Base-by-base conservation (phyloP, 2,113 vertebrate genomes). In the Cheilinus undulatus region DNA sequence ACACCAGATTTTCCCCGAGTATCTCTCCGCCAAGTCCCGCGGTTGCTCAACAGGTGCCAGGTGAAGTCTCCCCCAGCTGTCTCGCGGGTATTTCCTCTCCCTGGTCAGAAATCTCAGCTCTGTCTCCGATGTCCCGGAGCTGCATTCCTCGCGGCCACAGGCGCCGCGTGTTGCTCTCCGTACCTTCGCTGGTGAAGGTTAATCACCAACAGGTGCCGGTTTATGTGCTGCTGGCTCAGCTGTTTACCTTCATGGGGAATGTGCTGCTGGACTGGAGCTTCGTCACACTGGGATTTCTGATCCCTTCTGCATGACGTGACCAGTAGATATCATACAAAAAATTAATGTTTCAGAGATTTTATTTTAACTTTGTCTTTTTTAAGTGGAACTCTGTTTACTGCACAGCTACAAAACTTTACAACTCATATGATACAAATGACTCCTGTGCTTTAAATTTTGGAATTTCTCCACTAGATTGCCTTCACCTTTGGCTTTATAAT, bases 141-240 rank as follows among this genome's bases (percentile, higher is more conserved):
- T 3, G 78, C 77, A 80, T 85, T 86, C 74, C 76, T 78, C 19
- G 42, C 20, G 28, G 60, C 77, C 69, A 34, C 76, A 52, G 76
- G 54, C 58, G 48, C 76, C 30, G 17, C 38, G 43, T 43, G 57
- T n/a, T 51, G 22, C 60, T 57, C 78, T 34, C 63, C 34, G 49
- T 86, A 89, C 89, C 91, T 92, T 85, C 0, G 63, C 73, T 27
- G 61, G 42, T 27, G 53, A 68, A 87, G 91, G 88, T 88, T 93
- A 89, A 92, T 87, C 82, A 52, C 90, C 85, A 90, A 93, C 92
- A 93, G 92, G 92, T 92, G 88, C 65, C 12, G 78, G 73, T 87
- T 88, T 85, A 81, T 69, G 67, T 46, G 78, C 73, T 75, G 82
- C 79, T 73, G 79, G 48, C 74, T 85, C 82, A 83, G 83, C 82